Evolutionary conservation across 2,113 vertebrate genomes (phyloP).

Genomic region (Lethenteron camtschaticum): DNA sequence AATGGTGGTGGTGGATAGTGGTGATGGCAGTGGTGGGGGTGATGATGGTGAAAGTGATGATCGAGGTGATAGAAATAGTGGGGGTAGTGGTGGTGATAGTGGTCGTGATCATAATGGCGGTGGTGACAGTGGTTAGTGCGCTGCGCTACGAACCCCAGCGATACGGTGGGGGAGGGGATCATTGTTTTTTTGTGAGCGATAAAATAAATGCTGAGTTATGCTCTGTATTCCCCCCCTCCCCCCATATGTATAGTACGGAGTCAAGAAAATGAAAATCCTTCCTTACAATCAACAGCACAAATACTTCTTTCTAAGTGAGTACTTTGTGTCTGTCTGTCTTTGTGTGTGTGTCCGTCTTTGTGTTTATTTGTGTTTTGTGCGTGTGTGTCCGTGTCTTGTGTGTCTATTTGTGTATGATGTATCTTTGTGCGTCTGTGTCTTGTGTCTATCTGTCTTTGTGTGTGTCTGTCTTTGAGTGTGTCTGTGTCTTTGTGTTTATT

Average conservation of each 20-base stretch:
- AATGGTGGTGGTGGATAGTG: too few species aligned
- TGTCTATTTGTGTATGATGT: too few species aligned
- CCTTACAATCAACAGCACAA: slow-evolving; percentile 68
- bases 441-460: not conserved
- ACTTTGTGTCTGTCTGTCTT: not conserved
- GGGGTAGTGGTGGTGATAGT: too few species aligned
- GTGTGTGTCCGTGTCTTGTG: not conserved
- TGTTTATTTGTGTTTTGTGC: not conserved
- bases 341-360: not conserved
- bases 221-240: not conserved
- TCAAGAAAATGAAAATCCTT: slow-evolving; percentile 60
- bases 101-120: too few species aligned
- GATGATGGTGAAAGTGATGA: too few species aligned
- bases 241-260: slow-evolving; percentile 39
- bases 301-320: slow-evolving; percentile 80
- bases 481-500: not conserved
- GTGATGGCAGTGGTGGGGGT: too few species aligned
- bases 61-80: too few species aligned
- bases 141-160: too few species aligned
- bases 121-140: too few species aligned
- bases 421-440: not conserved
- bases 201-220: too few species aligned
- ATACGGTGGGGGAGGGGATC: too few species aligned
- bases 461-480: not conserved
- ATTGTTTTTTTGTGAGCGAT: too few species aligned